Evolutionary conservation across 2,888 invertebrate genomes (phyloP), one percentile per base, ranked within the genome.

Genomic region (Xestia xanthographa): DNA sequence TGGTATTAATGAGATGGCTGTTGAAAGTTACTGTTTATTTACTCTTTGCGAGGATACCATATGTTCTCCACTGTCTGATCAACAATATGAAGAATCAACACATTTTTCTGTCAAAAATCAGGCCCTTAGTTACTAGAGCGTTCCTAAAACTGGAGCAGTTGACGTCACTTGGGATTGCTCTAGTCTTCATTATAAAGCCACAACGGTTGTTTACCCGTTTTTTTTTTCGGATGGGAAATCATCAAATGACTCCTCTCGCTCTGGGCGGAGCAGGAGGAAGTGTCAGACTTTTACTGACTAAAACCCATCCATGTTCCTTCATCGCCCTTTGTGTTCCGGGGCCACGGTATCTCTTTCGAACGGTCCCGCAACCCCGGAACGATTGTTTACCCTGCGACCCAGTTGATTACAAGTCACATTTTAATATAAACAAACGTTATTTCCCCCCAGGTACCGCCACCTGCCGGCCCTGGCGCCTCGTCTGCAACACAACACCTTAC

Each of bases 401-500:
- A 8, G 17, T 58, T 17, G 2, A 58, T 29, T 0, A 0, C 17
- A 29, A 29, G 26, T 58, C n/a, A 22, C 5, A 22, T 29, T 48
- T 17, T 38, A n/a, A 8, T 20, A 43, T 22, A 56, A 53, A 20
- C 17, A 20, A 20, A 38, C 43, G 12, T 94, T 92, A 0, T 73
- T 22, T 53, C 5, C 1, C 97, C 98, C 97, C 98, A 86, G 98
- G 97, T 98, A 98, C 92, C 98, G 98, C 89, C 98, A 98, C 93
- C 97, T 98, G 90, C 98, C 98, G 2, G 98, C 98, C 0, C 94
- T 99, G 72, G 98, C 98, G 90, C 98, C 98, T 86, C 97, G 98
- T 48, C 96, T 99, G 58, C 97, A 97, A 50, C 99, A 99, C 94
- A 97, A 97, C 88, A 99, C 98, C 0, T 97, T 99, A 83, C 97